Base-by-base conservation (phyloP, 2,797 vertebrate species). In the Oryzias sinensis region DNA sequence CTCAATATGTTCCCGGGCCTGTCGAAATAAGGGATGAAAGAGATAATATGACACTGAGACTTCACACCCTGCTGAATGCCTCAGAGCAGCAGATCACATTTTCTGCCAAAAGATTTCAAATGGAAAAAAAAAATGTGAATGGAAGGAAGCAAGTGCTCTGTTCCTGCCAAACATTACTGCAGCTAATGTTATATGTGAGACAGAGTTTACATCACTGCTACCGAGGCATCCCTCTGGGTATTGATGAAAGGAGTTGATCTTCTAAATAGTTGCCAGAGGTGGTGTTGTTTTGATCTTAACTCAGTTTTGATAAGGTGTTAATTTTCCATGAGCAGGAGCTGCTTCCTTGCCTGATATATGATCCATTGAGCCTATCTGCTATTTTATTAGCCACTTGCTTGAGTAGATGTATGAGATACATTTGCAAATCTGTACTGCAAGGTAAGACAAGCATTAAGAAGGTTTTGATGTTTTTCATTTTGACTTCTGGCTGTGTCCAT, bases 291-390 rank as follows among this genome's bases (percentile, higher is more conserved):
- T 78, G 67, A 69, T 77, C 68, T 74, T 45, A 67, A 58, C 24
- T 59, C 33, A 4, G 55, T 68, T 74, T 79, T 85, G 81, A 86
- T 85, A 79, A 73, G 68, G 62, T 70, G 64, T 76, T 82, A 72
- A 77, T 81, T 81, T 70, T 43, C 43, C 62, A 48, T 14, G 24
- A 49, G 42, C 43, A 37, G 33, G 46, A 60, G 69, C 74, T 41
- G 27, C 46, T 54, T 54, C 65, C 61, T 40, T 24, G 18, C 14
- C 27, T 3, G 20, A 55, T 65, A 59, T 74, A 65, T 68, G 59
- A 68, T 57, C 66, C 66, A 53, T 59, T 42, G 27, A 53, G 56
- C 53, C 56, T 48, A 33, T 56, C 27, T 49, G 29, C 61, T 46
- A 18, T 53, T 63, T 58, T 46, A 24, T 25, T 43, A 41, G 17